A percentile compares a stretch with the other conserved stretches of the same genome.
phyloP scores from a whole-genome alignment of 2,888 invertebrate genomes.

The Peribatodes rhomboidaria region DNA sequence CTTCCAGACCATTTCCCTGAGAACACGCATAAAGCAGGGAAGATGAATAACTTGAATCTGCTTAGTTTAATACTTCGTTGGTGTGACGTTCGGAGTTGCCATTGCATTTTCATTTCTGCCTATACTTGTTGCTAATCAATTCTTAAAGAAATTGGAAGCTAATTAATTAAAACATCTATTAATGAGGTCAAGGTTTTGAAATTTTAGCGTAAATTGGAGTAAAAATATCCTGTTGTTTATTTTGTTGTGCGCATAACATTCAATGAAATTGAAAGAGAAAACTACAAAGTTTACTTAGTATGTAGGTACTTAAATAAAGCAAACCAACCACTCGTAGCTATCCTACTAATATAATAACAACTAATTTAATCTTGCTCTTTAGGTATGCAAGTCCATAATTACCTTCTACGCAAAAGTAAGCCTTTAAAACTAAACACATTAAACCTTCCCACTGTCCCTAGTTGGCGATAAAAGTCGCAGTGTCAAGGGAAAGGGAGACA shows the following conservation, averaged over 20 bases:
- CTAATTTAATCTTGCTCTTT: neutral
- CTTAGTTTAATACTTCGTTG: constrained; percentile 18
- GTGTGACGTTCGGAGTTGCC: constrained; percentile 14
- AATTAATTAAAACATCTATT: neutral
- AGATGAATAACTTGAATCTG: constrained; percentile 32
- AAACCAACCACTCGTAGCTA: no score
- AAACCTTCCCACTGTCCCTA: constrained; percentile 6
- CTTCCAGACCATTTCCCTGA: constrained; percentile 22
- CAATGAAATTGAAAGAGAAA: no score
- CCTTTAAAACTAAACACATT: constrained; percentile 20
- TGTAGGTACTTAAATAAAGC: no score
- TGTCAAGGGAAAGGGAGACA: constrained; percentile 24
- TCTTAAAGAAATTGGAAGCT: neutral
- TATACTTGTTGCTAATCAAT: no score
- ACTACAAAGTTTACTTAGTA: no score
- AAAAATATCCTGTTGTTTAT: no score
- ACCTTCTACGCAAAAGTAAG: neutral
- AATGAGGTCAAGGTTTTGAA: no score
- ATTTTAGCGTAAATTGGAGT: no score
- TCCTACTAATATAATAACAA: no score
- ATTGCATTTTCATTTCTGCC: neutral
- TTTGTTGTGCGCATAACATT: no score
- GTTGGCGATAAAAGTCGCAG: constrained; percentile 1
- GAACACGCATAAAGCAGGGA: constrained; percentile 20
- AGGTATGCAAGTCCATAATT: no score